Percentiles rank a stretch among this genome's conserved stretches.
Conservation (phyloP, 2,888 invertebrate species). For the Caenorhabditis plicata region DNA sequence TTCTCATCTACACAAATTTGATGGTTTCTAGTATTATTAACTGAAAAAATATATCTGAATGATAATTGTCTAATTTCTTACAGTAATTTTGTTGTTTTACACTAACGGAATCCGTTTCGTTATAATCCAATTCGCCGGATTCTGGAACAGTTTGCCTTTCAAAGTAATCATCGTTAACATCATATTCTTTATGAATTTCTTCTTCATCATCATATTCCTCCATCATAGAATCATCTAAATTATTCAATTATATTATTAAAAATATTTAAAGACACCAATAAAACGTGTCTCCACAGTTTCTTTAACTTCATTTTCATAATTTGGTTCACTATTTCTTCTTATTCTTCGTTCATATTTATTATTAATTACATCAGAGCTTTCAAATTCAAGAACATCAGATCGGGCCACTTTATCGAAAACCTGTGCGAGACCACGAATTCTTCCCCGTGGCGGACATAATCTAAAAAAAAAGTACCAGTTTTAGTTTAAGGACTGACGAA, state of each 20-base stretch:
- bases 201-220: slow-evolving; percentile 18
- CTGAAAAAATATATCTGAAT: no score
- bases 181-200: slow-evolving; percentile 18
- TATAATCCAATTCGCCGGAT: neutral
- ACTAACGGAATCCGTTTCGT: no score
- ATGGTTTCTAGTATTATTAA: no score
- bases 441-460: neutral
- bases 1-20: no score
- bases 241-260: neutral
- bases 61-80: no score
- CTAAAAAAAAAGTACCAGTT: no score
- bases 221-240: slow-evolving; percentile 29
- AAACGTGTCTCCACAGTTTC: slow-evolving; percentile 16
- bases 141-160: slow-evolving; percentile 6
- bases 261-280: slow-evolving; percentile 8
- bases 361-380: neutral
- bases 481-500: no score
- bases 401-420: slow-evolving; percentile 1
- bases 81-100: no score
- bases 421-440: slow-evolving; percentile 2
- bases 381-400: neutral
- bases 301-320: slow-evolving; percentile 21
- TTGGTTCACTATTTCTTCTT: slow-evolving; percentile 22
- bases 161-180: slow-evolving; percentile 8
- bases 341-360: neutral